A percentile compares a stretch with the other conserved stretches of the same genome.
phyloP scores from a whole-genome alignment of 53 echinoderm and acorn worm genomes.

The Echinarachnius parma region DNA sequence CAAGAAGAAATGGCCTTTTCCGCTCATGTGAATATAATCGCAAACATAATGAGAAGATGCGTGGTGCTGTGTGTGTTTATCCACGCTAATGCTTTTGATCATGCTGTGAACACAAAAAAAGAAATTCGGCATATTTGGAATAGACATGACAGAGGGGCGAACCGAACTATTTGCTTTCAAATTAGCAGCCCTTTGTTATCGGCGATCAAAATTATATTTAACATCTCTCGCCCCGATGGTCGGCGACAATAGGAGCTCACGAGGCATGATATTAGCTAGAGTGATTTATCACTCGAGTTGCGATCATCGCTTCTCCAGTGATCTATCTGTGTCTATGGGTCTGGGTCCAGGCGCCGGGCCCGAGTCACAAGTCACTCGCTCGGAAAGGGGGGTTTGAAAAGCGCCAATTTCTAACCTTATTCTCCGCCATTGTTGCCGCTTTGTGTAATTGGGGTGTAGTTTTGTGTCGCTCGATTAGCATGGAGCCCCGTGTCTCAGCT shows the following conservation, averaged over 20 bases:
- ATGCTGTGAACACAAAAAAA: not conserved
- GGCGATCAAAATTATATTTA: conserved; percentile 50
- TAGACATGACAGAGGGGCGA: not conserved
- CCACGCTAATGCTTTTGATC: no score
- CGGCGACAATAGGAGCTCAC: conserved; percentile 37
- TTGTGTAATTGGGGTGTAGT: not conserved
- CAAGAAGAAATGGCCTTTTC: no score
- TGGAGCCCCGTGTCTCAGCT: no score
- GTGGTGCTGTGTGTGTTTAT: no score
- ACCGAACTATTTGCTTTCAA: conserved; percentile 46
- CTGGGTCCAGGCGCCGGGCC: conserved; percentile 15
- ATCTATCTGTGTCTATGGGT: conserved; percentile 22
- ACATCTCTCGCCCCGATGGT: conserved; percentile 30
- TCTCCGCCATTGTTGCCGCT: conserved; percentile 26
- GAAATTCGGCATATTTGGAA: conserved; percentile 3
- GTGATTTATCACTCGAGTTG: conserved; percentile 42
- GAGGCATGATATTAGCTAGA: conserved; percentile 33
- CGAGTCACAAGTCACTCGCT: conserved; percentile 1
- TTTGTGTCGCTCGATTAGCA: conserved; percentile 3
- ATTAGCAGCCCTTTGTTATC: conserved; percentile 28
- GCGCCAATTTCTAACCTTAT: conserved; percentile 27
- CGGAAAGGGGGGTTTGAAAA: conserved; percentile 21
- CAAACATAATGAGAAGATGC: no score
- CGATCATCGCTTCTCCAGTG: conserved; percentile 23
- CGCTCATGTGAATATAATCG: no score